Evolutionary conservation across 2,888 invertebrate species (phyloP), one percentile per base, ranked within the genome.

Genomic region (Rhodophaea formosa): DNA sequence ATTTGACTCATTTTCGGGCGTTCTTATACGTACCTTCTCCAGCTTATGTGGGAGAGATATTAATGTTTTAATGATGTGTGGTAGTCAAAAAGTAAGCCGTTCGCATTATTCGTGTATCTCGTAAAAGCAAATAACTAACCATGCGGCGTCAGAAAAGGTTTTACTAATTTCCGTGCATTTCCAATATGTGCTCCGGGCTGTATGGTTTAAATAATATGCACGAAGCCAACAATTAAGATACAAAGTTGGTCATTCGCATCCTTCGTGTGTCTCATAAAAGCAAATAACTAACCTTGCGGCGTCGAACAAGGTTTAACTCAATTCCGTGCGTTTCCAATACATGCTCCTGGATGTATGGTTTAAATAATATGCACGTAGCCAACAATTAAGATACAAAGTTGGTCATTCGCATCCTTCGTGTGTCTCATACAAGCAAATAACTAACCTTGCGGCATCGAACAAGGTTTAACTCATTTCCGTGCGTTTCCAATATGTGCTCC

Each of bases 391-490:
- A 1, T 8, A 32, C 32, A 32, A 32, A 6, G 53, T 43, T 68
- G n/a, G 55, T 29, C 8, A 8, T 47, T 47, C 45, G 14, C 10
- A 0, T 1, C 1, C 46, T 2, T 68, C 42, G 72, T 84, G 66
- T 80, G 77, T 78, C 63, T 63, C 67, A 62, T 63, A 70, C 79
- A 77, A 82, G 75, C 74, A 81, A 82, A 82, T 77, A 83, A 71
- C 80, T 78, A 77, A 75, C 77, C 74, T 77, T 73, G 76, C 76
- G 82, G 77, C 78, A 82, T 84, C 74, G 82, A 86, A 86, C 83
- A 79, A 75, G 85, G 86, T 80, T 89, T 88, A 88, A 88, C 88
- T 89, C 86, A 87, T 89, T 88, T 88, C 84, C 77, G 79, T 75
- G 79, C 80, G 76, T 71, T 75, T 79, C 81, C 86, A 87, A 88